phyloP scores from a whole-genome alignment of 2,113 vertebrate species.

The Lampris megalopsis region DNA sequence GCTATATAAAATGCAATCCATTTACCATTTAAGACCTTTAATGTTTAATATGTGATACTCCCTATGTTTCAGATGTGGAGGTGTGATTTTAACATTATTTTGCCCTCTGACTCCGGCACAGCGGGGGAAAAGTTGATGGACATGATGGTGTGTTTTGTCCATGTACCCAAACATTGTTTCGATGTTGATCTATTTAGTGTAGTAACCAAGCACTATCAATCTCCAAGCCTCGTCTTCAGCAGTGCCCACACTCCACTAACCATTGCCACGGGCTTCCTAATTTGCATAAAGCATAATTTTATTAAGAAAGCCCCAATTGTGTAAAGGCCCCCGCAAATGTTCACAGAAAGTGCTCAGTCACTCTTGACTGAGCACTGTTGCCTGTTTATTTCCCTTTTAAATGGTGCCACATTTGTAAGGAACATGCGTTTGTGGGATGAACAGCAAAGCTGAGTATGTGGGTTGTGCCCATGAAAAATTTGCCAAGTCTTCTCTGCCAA shows the following conservation, averaged over 20 bases:
- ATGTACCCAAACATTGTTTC: conserved; percentile 6
- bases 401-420: too few species aligned
- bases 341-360: conserved; percentile 60
- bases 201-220: conserved; percentile 41
- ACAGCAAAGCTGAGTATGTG: too few species aligned
- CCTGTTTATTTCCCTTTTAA: too few species aligned
- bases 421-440: too few species aligned
- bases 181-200: not conserved
- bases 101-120: not conserved
- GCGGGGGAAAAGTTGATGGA: conserved; percentile 6
- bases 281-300: conserved; percentile 72
- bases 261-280: conserved; percentile 54
- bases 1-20: too few species aligned
- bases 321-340: conserved; percentile 41
- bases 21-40: too few species aligned
- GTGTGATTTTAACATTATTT: not conserved
- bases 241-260: conserved; percentile 51
- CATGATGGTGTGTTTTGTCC: conserved; percentile 6
- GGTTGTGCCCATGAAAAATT: too few species aligned
- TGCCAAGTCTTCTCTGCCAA: too few species aligned
- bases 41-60: too few species aligned
- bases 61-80: too few species aligned
- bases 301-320: conserved; percentile 71
- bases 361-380: conserved; percentile 40
- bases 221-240: conserved; percentile 42